Evolutionary conservation across 2,113 vertebrate species (phyloP).

Genomic region (Mus pahari): DNA sequence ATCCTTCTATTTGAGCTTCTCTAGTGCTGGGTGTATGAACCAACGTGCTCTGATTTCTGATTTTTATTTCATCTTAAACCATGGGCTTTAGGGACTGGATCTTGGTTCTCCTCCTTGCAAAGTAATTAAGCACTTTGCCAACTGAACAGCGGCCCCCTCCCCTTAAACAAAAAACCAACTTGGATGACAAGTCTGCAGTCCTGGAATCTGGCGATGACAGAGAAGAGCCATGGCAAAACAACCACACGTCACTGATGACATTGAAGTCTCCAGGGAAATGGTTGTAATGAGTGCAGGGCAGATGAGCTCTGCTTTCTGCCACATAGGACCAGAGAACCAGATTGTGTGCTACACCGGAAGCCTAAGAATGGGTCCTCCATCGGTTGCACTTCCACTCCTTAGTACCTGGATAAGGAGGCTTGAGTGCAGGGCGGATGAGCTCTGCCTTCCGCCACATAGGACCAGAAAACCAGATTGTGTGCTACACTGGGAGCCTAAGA

Average conservation of each 20-base stretch:
- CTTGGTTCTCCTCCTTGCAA: not conserved
- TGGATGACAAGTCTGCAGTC: conserved; percentile 90
- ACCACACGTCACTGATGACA: conserved; percentile 88
- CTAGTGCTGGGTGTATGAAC: not conserved
- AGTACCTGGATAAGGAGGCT: not conserved
- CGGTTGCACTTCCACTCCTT: not conserved
- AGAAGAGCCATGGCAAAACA: conserved; percentile 90
- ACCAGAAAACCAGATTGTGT: conserved; percentile 88
- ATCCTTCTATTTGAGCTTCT: not conserved
- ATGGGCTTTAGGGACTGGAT: not conserved
- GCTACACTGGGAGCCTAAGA: conserved; percentile 72
- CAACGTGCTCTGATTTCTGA: not conserved
- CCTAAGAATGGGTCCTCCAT: not conserved
- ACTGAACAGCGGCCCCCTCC: not conserved
- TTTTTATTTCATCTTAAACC: not conserved
- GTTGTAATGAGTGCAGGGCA: conserved; percentile 87
- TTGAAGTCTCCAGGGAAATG: conserved; percentile 90
- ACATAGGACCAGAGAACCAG: conserved; percentile 89
- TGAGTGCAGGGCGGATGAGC: conserved; percentile 84
- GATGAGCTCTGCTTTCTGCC: conserved; percentile 88
- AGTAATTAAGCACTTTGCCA: not conserved
- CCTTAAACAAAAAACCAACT: conserved; percentile 46
- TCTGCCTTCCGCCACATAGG: conserved; percentile 89
- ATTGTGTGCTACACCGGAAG: conserved; percentile 76
- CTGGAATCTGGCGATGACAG: conserved; percentile 90